A percentile compares a stretch with the other conserved stretches of the same genome.
Conservation (phyloP, 2,113 vertebrate species). For the Menura novaehollandiae region DNA sequence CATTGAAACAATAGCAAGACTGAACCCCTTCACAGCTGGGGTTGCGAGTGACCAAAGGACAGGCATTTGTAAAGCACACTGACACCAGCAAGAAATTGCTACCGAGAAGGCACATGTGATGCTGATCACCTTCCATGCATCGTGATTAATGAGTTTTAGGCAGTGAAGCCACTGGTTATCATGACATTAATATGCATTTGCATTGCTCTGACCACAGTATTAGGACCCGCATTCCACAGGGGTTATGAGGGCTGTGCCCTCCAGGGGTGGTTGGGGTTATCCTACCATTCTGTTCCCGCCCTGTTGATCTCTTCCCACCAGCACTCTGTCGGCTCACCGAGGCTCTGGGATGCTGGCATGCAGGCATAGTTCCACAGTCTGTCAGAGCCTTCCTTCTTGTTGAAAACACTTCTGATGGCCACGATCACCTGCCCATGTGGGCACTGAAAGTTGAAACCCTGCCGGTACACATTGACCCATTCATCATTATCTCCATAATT, state of each 20-base stretch:
- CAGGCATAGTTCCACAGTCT: slow-evolving; percentile 93
- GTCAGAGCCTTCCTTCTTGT: slow-evolving; percentile 86
- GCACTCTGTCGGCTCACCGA: slow-evolving; percentile 91
- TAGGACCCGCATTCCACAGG: neutral
- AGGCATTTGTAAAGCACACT: neutral
- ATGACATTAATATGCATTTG: neutral
- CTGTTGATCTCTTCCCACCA: slow-evolving; percentile 99
- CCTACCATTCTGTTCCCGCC: slow-evolving; percentile 92
- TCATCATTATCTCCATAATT: slow-evolving; percentile 81
- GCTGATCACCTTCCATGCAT: neutral
- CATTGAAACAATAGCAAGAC: neutral
- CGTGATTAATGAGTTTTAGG: neutral
- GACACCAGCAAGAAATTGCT: neutral
- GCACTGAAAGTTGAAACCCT: slow-evolving; percentile 97
- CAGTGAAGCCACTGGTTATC: neutral
- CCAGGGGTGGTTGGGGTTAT: neutral
- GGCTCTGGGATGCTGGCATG: slow-evolving; percentile 81
- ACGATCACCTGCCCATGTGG: slow-evolving; percentile 89
- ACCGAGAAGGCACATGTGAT: neutral
- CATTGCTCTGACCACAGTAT: neutral
- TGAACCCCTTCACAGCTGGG: neutral
- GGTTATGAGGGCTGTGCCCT: neutral
- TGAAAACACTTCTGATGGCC: slow-evolving; percentile 89
- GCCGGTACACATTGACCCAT: slow-evolving; percentile 89
- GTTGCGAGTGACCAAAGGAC: neutral